These are phyloP conservation scores for Malthinus seriepunctatus DNA, from an alignment of 2,888 invertebrate species.

Conservation along the genomic window DNA sequence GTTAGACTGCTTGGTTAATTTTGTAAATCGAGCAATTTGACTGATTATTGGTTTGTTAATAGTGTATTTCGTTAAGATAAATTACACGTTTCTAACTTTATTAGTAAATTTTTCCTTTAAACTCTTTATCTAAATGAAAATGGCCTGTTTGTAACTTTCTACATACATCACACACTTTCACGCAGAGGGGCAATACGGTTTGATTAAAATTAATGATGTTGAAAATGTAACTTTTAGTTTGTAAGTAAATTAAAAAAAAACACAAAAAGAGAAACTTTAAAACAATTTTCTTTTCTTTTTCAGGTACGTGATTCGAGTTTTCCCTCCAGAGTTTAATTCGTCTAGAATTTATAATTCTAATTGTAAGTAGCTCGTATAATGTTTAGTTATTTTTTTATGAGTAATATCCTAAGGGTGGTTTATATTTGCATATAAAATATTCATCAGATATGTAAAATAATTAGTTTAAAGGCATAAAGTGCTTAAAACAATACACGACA, in stretches of 20 bases:
- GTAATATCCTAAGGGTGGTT: no score
- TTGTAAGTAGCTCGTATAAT: no score
- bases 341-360: no score
- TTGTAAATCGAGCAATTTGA: neutral
- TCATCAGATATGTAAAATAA: constrained; percentile 16
- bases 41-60: constrained; percentile 1
- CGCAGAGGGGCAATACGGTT: neutral
- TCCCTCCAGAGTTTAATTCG: no score
- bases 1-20: neutral
- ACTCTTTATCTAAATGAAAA: constrained; percentile 4
- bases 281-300: no score
- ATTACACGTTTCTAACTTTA: neutral
- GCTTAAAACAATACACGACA: constrained; percentile 29
- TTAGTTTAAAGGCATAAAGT: constrained; percentile 32
- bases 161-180: neutral
- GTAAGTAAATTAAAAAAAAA: no score
- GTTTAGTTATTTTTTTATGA: no score
- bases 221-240: no score
- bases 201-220: constrained; percentile 2
- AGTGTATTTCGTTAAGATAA: neutral
- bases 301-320: no score
- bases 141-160: constrained; percentile 1
- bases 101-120: neutral
- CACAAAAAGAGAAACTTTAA: no score
- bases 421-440: no score